Evolutionary conservation across 2,888 invertebrate genomes (phyloP).

Genomic region (Lasioglossum marginatum): DNA sequence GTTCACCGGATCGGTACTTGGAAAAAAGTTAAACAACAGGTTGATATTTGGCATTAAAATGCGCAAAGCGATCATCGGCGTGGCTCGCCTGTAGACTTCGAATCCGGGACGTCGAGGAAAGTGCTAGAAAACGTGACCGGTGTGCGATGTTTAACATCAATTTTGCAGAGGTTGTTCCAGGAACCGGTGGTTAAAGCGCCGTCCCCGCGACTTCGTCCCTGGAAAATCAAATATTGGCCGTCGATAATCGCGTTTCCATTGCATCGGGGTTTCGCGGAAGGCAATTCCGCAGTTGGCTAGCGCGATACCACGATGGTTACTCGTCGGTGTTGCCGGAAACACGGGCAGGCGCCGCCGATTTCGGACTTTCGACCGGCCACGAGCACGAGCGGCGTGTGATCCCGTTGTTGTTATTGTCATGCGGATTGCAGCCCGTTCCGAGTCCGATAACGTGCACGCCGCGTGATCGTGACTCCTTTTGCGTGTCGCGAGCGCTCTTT

Average conservation of each 20-base stretch:
- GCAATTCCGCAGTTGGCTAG: conserved; percentile 28
- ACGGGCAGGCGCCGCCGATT: conserved; percentile 1
- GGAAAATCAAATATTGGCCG: conserved; percentile 52
- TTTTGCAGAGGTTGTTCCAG: conserved; percentile 30
- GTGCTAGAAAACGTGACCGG: conserved; percentile 11
- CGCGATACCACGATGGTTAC: background rate
- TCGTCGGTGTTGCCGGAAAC: conserved; percentile 40
- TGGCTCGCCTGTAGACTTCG: background rate
- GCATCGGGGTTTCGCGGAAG: conserved; percentile 25
- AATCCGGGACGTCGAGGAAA: conserved; percentile 3
- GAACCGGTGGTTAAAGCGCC: conserved; percentile 24
- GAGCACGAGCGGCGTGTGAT: conserved; percentile 17
- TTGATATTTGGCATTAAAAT: background rate
- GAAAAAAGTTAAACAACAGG: conserved; percentile 17
- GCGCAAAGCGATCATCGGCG: background rate
- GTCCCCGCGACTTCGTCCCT: conserved; percentile 24
- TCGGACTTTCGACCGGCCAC: conserved; percentile 47
- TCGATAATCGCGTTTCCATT: conserved; percentile 41
- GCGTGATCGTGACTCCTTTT: conserved; percentile 60
- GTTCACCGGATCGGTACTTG: background rate
- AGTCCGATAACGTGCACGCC: conserved; percentile 48
- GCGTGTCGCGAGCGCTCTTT: conserved; percentile 9
- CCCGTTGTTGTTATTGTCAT: conserved; percentile 41
- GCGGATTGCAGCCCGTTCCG: conserved; percentile 45
- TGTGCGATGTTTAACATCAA: conserved; percentile 2